Evolutionary conservation across 1,140 invertebrate genomes (phyloP).

Genomic region (Aleiodes sp.): DNA sequence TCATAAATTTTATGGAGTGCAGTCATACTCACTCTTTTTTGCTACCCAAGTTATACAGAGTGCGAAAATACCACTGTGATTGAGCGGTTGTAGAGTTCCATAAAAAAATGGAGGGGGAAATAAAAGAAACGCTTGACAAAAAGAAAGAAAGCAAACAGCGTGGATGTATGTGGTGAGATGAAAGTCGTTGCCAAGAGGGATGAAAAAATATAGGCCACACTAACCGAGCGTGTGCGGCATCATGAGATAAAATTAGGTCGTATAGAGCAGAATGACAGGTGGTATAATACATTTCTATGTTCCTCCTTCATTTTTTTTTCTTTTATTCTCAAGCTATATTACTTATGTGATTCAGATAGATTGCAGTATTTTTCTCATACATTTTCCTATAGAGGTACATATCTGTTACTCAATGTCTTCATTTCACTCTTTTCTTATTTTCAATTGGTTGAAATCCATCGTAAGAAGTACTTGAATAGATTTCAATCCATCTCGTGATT

Average conservation of each 20-base stretch:
- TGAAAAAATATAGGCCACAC: background rate
- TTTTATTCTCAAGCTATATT: background rate
- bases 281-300: background rate
- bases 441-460: too few species aligned
- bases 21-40: too few species aligned
- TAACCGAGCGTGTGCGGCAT: background rate
- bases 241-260: conserved; percentile 16
- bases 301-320: background rate
- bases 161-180: background rate
- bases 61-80: too few species aligned
- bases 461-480: too few species aligned
- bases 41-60: too few species aligned
- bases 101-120: background rate
- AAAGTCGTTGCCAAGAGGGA: too few species aligned
- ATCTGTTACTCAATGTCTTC: too few species aligned
- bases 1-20: too few species aligned
- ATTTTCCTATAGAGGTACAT: background rate
- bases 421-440: too few species aligned
- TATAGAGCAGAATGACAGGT: background rate
- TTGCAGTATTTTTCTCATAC: background rate
- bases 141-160: background rate
- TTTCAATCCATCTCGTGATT: too few species aligned
- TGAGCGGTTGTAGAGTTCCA: background rate
- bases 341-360: background rate
- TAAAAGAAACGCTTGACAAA: conserved; percentile 5